Evolutionary conservation across 2,113 vertebrate genomes (phyloP), one percentile per base, ranked within the genome.

Genomic region (Lasiurus borealis): DNA sequence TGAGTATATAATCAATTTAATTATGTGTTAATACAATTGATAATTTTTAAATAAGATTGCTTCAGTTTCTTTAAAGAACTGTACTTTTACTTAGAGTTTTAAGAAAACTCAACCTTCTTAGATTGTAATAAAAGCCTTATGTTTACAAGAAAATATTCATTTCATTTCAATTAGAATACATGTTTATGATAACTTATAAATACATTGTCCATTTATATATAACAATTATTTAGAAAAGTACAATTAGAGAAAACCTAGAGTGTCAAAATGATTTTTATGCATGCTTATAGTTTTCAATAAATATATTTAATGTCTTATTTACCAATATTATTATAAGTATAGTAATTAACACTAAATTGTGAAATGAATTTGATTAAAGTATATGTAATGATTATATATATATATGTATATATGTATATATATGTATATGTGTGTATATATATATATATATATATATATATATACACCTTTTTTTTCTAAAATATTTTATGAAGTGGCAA

Each of bases 231-330:
- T 72, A 62, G 2, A 5, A 90, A 92, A 57, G 7, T 54, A 62
- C 3, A 52, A 68, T 69, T 52, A 48, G 54, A 57, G 31, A 34
- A 92, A 85, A 69, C 4, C 66, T 5, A 46, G 4, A 71, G 14
- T 68, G 8, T 89, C 27, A 73, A 88, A 95, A 83, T 78, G 5
- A 95, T 88, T 50, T 87, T 69, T 86, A 40, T 86, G 14, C 4
- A 78, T 71, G 64, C 76, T 80, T 80, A 86, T 3, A 78, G 19
- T 76, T 91, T 9, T 83, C 4, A 96, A 88, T 92, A 84, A 73
- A 90, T 66, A 40, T 2, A 66, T 77, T 13, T 52, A 86, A 59
- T 93, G 90, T 85, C 29, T 91, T 82, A 87, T 57, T 85, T 91
- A 59, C 9, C 7, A 82, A 50, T 71, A 31, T 59, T 87, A 19